phyloP scores from a whole-genome alignment of 2,797 vertebrate species.

The Gephyroberyx darwinii region DNA sequence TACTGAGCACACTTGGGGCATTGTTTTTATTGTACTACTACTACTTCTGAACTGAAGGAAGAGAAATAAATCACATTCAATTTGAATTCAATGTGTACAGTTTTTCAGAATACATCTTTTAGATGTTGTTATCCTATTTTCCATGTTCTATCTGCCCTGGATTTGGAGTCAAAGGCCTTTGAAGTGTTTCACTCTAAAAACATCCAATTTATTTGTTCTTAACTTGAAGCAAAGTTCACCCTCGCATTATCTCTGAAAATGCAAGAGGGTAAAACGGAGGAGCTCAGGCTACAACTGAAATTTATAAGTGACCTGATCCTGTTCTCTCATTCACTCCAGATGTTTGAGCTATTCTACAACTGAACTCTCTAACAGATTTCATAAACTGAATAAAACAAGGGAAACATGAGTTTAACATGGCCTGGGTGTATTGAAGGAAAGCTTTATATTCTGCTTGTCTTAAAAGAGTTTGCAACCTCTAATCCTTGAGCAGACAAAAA shows the following conservation, averaged over 20 bases:
- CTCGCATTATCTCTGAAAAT: too few species aligned
- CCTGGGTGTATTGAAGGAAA: background rate
- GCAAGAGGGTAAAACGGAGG: too few species aligned
- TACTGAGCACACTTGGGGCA: background rate
- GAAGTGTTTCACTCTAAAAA: conserved; percentile 10
- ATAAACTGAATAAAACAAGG: background rate
- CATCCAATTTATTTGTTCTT: conserved; percentile 34
- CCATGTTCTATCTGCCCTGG: too few species aligned
- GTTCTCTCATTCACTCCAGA: too few species aligned
- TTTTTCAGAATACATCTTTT: conserved; percentile 25
- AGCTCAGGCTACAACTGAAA: too few species aligned
- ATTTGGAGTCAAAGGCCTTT: too few species aligned
- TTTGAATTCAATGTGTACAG: conserved; percentile 11
- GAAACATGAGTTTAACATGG: background rate
- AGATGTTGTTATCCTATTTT: conserved; percentile 23
- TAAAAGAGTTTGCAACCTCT: conserved; percentile 4
- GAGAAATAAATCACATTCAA: conserved; percentile 7
- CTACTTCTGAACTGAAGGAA: conserved; percentile 1
- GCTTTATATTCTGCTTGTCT: background rate
- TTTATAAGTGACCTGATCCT: too few species aligned
- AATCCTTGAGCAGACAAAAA: conserved; percentile 21
- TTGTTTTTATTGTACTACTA: background rate
- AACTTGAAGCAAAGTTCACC: conserved; percentile 1
- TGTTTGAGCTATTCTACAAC: too few species aligned
- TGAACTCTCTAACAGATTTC: too few species aligned